phyloP scores from a whole-genome alignment of 2,113 vertebrate species.

The Melanerpes formicivorus region DNA sequence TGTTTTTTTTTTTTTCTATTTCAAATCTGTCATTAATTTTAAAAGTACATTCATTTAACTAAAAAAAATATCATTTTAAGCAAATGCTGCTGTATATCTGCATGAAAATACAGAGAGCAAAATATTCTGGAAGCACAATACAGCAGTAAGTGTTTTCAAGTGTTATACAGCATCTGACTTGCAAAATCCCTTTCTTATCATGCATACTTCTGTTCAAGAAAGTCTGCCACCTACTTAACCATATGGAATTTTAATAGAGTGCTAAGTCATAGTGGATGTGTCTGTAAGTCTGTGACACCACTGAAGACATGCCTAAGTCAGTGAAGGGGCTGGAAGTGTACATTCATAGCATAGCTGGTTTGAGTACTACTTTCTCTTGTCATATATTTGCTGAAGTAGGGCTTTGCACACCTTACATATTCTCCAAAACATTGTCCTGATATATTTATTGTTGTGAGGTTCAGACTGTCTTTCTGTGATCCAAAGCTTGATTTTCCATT shows the following conservation, averaged over 20 bases:
- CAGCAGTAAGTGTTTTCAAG: neutral
- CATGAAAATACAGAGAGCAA: neutral
- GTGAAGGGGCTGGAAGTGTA: neutral
- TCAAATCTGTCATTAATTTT: neutral
- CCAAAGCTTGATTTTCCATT: neutral
- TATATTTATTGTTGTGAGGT: neutral
- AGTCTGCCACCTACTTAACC: slow-evolving; percentile 38
- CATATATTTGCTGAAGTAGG: neutral
- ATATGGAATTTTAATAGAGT: neutral
- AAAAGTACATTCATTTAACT: neutral
- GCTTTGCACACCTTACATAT: neutral
- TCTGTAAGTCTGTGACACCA: neutral
- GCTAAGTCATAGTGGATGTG: neutral
- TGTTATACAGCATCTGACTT: neutral
- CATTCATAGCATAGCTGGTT: neutral
- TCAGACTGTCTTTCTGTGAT: neutral
- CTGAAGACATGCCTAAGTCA: neutral
- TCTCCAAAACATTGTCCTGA: neutral
- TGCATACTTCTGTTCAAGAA: neutral
- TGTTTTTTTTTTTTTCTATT: neutral
- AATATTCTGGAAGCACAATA: neutral
- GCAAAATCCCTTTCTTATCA: neutral
- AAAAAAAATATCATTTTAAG: neutral
- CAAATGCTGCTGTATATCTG: neutral
- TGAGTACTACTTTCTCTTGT: neutral